phyloP scores from a whole-genome alignment of 2,888 invertebrate species.

The Mamestra brassicae region DNA sequence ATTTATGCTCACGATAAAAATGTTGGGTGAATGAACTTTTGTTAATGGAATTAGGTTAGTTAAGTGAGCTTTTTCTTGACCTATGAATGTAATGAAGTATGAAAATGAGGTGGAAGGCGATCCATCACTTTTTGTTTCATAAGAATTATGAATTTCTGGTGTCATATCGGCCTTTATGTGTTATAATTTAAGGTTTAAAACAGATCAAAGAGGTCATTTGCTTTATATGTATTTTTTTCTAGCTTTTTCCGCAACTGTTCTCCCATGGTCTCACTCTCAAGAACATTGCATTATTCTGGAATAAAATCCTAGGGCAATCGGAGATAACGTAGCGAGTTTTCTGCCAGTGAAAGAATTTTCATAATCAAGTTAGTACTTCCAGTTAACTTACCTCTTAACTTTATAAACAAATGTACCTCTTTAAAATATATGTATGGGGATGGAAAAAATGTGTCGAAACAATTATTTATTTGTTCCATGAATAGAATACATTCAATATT shows the following conservation, averaged over 20 bases:
- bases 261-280: not conserved
- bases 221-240: not conserved
- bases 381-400: too few relatives aligned
- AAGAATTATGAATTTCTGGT: not conserved
- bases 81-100: conserved; percentile 20
- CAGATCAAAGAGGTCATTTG: not conserved
- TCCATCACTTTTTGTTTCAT: conserved; percentile 6
- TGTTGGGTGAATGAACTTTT: conserved; percentile 37
- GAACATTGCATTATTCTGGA: not conserved
- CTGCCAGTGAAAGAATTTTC: too few relatives aligned
- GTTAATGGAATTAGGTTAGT: conserved; percentile 18
- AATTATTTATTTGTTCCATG: too few relatives aligned
- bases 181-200: too few relatives aligned
- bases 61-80: conserved; percentile 11
- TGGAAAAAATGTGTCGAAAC: too few relatives aligned
- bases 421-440: too few relatives aligned
- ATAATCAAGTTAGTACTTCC: too few relatives aligned
- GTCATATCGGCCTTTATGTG: not conserved
- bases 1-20: conserved; percentile 32
- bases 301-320: too few relatives aligned
- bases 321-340: too few relatives aligned
- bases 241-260: not conserved
- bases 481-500: too few relatives aligned
- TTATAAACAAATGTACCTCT: too few relatives aligned
- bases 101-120: not conserved